Base-by-base conservation (phyloP, 2,888 invertebrate species). In the Drosophila atripex region DNA sequence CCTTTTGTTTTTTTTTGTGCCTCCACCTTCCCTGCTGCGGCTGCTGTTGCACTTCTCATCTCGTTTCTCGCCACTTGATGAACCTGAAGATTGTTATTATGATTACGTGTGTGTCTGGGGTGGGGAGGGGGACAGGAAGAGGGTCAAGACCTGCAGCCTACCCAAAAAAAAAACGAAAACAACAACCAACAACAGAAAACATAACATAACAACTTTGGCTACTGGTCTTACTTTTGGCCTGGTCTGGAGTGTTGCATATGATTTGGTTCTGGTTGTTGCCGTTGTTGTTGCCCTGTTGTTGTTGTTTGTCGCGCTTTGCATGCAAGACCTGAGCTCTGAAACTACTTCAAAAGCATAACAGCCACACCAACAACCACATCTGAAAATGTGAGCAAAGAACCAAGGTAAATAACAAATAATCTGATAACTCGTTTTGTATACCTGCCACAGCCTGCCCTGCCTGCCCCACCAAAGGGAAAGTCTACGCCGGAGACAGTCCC, bases 341-440 rank as follows among this genome's bases (percentile, higher is more conserved):
- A 74, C 85, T 72, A 77, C 80, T 73, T 78, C 73, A 78, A 76
- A 71, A 77, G 73, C 73, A 82, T 59, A 73, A 73, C 56, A 73
- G 45, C 45, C 65, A 35, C 53, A 70, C 57, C 61, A 56, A 45
- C 54, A 60, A 65, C 53, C 7, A 41, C 41, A 41, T 16, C 41
- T 41, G 41, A 58, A 59, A 56, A 50, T 49, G 39, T 46, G 54
- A 46, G 70, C 46, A 57, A 49, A 68, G 71, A 66, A 65, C 74
- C 66, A 78, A 80, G 78, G 86, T 77, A 84, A 80, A 86, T 84
- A 88, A 86, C 88, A 85, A 88, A 86, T 88, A 86, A 86, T 86
- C 86, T 88, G 88, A 87, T 87, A 88, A 88, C 88, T 88, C 86
- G 88, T 88, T 87, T 88, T 87, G 84, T 88, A 64, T 64, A 84